Evolutionary conservation across 1,140 invertebrate genomes (phyloP).

Genomic region (Augochlora pura): DNA sequence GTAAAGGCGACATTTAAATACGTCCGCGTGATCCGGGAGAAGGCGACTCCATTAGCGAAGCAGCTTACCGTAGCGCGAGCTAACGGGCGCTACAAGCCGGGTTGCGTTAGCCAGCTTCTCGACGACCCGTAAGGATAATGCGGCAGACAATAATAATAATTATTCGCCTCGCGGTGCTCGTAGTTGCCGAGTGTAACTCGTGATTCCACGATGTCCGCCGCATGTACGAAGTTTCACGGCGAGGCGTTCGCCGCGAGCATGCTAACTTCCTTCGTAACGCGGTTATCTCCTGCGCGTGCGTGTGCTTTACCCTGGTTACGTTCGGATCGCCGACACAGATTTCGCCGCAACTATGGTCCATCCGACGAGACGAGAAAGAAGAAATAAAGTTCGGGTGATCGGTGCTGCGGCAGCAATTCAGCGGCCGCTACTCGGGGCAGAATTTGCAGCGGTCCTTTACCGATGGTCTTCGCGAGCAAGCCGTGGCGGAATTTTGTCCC

Average conservation of each 20-base stretch:
- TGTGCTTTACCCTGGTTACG: neutral
- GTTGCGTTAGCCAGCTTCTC: slow-evolving; percentile 28
- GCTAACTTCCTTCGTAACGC: slow-evolving; percentile 54
- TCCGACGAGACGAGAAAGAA: no score
- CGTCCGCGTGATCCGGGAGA: neutral
- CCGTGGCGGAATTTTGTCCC: no score
- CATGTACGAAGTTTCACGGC: slow-evolving; percentile 54
- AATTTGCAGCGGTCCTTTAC: no score
- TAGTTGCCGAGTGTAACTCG: slow-evolving; percentile 59
- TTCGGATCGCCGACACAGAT: neutral
- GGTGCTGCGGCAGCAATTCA: no score
- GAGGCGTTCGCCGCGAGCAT: neutral
- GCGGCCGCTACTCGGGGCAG: no score
- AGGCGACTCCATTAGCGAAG: no score
- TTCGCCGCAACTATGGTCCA: no score
- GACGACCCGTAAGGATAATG: slow-evolving; percentile 46
- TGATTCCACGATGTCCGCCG: slow-evolving; percentile 53
- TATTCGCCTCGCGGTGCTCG: slow-evolving; percentile 54
- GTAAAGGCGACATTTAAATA: neutral
- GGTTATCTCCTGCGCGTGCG: slow-evolving; percentile 19
- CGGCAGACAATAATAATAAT: slow-evolving; percentile 61
- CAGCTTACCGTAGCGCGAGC: no score
- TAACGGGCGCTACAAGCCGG: no score
- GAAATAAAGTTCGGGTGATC: no score
- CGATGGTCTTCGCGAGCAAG: no score